These are phyloP conservation scores for Australoheros facetus DNA, from an alignment of 2,797 vertebrate genomes.

Conservation along the genomic window DNA sequence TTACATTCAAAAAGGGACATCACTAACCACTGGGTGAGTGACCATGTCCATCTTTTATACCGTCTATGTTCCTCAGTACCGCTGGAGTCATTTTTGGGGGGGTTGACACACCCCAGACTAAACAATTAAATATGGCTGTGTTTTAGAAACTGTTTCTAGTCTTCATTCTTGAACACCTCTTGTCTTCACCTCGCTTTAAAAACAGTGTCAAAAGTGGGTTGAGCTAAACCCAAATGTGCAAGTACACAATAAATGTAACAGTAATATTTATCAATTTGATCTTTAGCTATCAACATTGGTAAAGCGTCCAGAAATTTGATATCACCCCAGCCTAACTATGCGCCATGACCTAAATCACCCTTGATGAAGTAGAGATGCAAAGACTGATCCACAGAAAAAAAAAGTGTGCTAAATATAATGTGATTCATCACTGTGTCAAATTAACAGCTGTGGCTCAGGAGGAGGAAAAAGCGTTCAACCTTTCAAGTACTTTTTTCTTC, in stretches of 20 bases:
- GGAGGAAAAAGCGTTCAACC: constrained; percentile 1
- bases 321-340: not conserved
- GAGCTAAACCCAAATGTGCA: constrained; percentile 37
- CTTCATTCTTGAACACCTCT: not conserved
- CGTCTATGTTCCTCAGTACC: not conserved
- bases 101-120: not conserved
- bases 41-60: not conserved
- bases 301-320: constrained; percentile 22
- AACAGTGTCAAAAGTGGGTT: constrained; percentile 16
- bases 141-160: constrained; percentile 3
- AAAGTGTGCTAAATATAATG: constrained; percentile 41
- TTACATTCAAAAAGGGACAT: too few relatives aligned
- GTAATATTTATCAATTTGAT: constrained; percentile 53
- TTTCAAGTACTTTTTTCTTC: constrained; percentile 48
- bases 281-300: constrained; percentile 37
- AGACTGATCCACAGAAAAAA: constrained; percentile 29
- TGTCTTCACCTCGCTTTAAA: not conserved
- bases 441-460: constrained; percentile 11
- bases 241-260: constrained; percentile 48
- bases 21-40: not conserved
- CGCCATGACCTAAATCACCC: constrained; percentile 4
- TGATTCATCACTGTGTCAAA: constrained; percentile 19
- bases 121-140: constrained; percentile 21
- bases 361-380: constrained; percentile 16
- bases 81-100: not conserved